phyloP scores from a whole-genome alignment of 1,140 invertebrate genomes.

The Dolichoris vasculosae region DNA sequence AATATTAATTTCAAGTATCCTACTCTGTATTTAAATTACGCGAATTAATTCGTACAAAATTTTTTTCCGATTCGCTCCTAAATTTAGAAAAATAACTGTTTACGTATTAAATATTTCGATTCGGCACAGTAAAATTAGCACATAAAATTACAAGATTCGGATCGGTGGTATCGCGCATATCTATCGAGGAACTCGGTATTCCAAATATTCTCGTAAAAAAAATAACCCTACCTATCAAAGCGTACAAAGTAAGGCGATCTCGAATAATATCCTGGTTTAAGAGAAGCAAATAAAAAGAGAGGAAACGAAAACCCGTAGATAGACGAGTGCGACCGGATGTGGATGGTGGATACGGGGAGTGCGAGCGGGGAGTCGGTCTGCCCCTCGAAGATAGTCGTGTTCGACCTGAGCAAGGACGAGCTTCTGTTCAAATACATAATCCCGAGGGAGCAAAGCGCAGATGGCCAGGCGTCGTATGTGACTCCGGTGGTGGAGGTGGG shows the following conservation, averaged over 20 bases:
- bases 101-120: too few species aligned
- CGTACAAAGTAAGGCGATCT: too few species aligned
- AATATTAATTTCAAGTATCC: background rate
- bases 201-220: too few species aligned
- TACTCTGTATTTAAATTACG: background rate
- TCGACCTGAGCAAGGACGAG: slow-evolving; percentile 75
- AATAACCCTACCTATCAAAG: too few species aligned
- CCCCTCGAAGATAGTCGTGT: slow-evolving; percentile 76
- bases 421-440: slow-evolving; percentile 74
- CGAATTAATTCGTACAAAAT: background rate
- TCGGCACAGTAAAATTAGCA: too few species aligned
- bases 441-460: slow-evolving; percentile 64
- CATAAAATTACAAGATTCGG: too few species aligned
- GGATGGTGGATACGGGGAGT: slow-evolving; percentile 77
- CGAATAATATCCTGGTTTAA: background rate
- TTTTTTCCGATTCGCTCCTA: background rate
- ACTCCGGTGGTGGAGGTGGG: slow-evolving; percentile 71
- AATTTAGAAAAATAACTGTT: background rate
- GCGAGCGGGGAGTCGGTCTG: slow-evolving; percentile 70
- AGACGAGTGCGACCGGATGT: slow-evolving; percentile 77
- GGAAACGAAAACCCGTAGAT: slow-evolving; percentile 71
- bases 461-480: slow-evolving; percentile 66
- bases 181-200: too few species aligned
- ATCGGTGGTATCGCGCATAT: too few species aligned
- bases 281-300: background rate